Conservation (phyloP, 2,113 vertebrate species). For the Pygoscelis antarcticus region DNA sequence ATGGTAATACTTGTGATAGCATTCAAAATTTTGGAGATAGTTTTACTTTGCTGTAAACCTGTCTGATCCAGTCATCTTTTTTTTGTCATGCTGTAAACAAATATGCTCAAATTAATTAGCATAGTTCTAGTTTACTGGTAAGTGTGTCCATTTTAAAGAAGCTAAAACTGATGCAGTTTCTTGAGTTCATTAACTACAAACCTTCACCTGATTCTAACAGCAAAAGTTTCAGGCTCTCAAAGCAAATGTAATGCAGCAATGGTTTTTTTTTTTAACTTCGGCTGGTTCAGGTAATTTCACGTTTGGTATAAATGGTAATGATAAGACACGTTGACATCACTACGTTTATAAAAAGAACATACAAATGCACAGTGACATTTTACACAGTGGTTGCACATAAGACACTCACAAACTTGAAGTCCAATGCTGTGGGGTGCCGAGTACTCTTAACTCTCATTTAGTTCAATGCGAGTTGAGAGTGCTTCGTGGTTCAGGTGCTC, state of each 20-base stretch:
- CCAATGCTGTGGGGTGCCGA: rapidly evolving
- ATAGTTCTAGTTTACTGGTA: not conserved
- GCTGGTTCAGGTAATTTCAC: not conserved
- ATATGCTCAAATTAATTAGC: not conserved
- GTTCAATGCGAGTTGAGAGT: not conserved
- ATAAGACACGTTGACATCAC: not conserved
- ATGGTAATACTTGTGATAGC: not conserved
- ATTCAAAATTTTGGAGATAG: not conserved
- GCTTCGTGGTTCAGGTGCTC: not conserved
- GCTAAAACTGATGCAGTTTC: not conserved
- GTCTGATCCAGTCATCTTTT: not conserved
- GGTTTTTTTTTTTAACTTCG: not conserved
- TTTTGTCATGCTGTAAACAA: not conserved
- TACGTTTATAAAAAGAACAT: not conserved
- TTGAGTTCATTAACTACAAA: not conserved
- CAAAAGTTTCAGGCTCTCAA: not conserved
- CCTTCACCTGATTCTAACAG: not conserved
- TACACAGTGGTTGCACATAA: not conserved
- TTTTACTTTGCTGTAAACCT: not conserved
- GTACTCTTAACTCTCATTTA: not conserved
- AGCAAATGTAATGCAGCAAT: not conserved
- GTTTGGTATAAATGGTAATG: not conserved
- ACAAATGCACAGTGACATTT: not conserved
- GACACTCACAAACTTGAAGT: slow-evolving; percentile 8
- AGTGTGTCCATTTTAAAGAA: not conserved